Evolutionary conservation across 37 sponge, comb jelly and placozoan genomes (phyloP).

Genomic region (Eunapius fragilis): DNA sequence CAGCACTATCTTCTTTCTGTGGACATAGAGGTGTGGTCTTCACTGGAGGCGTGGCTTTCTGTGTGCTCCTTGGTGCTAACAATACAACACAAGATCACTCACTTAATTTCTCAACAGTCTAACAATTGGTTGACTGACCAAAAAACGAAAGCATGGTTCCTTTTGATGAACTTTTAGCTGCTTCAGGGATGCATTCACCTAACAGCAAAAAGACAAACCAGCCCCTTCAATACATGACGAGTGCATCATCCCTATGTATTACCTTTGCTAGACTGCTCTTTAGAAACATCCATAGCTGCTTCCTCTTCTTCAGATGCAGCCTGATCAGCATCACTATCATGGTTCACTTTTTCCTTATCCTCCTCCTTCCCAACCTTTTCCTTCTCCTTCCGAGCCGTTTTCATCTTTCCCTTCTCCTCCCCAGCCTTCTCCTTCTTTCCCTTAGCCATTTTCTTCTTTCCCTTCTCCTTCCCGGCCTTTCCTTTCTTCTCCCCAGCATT

Average conservation of each 20-base stretch:
- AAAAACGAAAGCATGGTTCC: neutral
- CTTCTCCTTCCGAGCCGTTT: neutral
- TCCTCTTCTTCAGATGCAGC: neutral
- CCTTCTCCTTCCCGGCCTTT: neutral
- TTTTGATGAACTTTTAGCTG: neutral
- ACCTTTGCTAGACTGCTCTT: slow-evolving; percentile 8
- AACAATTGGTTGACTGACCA: neutral
- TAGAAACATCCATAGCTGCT: neutral
- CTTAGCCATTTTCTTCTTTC: neutral
- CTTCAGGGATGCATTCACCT: neutral
- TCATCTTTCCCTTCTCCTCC: neutral
- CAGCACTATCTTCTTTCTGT: neutral
- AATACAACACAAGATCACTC: no score
- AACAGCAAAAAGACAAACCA: no score
- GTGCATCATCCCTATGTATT: neutral
- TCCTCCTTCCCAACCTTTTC: neutral
- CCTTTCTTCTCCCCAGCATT: neutral
- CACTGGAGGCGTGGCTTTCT: neutral
- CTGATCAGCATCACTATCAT: neutral
- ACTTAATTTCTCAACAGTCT: neutral
- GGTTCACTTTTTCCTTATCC: neutral
- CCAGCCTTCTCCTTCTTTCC: neutral
- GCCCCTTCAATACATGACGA: neutral
- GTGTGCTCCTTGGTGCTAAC: neutral
- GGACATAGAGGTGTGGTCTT: neutral